phyloP scores from a whole-genome alignment of 2,113 vertebrate species.

The Tragelaphus scriptus region DNA sequence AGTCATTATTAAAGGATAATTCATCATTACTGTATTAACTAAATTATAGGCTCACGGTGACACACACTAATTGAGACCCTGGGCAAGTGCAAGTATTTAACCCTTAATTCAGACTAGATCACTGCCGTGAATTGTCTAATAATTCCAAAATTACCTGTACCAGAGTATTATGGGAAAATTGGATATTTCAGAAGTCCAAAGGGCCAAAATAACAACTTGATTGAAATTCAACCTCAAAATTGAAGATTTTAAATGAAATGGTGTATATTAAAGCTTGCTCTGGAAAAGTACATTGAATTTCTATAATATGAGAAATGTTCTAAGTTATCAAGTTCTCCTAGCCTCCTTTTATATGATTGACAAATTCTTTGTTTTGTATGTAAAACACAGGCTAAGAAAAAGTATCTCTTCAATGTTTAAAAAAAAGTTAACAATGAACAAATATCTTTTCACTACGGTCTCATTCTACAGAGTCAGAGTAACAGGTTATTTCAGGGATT shows the following conservation, averaged over 20 bases:
- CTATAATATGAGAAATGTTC: neutral
- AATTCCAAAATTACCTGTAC: neutral
- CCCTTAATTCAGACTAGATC: neutral
- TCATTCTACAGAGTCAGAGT: neutral
- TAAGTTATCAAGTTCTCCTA: neutral
- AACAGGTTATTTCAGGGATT: neutral
- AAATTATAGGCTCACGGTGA: neutral
- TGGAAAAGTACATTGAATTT: neutral
- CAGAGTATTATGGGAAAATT: neutral
- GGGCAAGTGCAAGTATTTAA: neutral
- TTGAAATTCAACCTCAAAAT: neutral
- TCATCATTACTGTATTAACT: neutral
- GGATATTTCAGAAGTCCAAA: neutral
- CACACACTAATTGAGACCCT: neutral
- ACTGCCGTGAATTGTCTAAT: neutral
- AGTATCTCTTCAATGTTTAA: neutral
- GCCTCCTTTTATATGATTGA: neutral
- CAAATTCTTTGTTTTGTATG: neutral
- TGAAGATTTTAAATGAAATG: neutral
- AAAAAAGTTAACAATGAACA: neutral
- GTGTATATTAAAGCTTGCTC: neutral
- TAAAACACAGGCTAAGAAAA: neutral
- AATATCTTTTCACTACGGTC: neutral
- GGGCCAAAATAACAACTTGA: neutral
- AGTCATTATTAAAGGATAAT: neutral